Percentiles rank a stretch among this genome's conserved stretches.
Evolutionary conservation across 2,797 vertebrate genomes (phyloP).

Genomic region (Lagodon rhomboides): DNA sequence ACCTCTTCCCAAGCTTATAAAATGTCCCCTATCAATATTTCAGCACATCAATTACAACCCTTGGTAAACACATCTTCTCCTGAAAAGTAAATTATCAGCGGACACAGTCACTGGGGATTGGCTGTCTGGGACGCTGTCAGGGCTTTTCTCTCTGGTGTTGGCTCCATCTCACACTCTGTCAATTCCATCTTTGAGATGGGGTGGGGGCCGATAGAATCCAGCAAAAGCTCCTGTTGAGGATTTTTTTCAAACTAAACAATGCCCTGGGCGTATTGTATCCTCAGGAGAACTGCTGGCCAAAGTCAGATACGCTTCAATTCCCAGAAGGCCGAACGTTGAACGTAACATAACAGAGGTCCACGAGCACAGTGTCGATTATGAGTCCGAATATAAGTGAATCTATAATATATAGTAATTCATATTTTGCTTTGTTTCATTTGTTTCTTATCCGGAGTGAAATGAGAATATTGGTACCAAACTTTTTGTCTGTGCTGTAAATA

Average conservation of each 20-base stretch:
- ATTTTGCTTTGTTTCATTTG: not conserved
- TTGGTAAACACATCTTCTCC: constrained; percentile 80
- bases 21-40: constrained; percentile 91
- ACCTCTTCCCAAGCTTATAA: constrained; percentile 83
- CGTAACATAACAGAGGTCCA: not conserved
- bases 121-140: constrained; percentile 77
- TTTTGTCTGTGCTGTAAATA: not conserved
- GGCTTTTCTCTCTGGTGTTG: constrained; percentile 66
- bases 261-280: constrained; percentile 81
- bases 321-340: constrained; percentile 46
- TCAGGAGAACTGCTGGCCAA: constrained; percentile 72
- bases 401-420: not conserved
- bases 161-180: constrained; percentile 66
- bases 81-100: constrained; percentile 83
- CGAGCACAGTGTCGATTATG: constrained; percentile 16
- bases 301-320: constrained; percentile 65
- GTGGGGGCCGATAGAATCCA: constrained; percentile 64
- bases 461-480: not conserved
- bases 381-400: not conserved
- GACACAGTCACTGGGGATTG: constrained; percentile 79
- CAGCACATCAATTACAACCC: constrained; percentile 86
- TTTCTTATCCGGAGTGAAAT: not conserved
- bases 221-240: constrained; percentile 72
- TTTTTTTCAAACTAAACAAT: constrained; percentile 84
- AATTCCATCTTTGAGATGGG: constrained; percentile 67